Evolutionary conservation across 2,113 vertebrate species (phyloP).

Genomic region (Calcarius ornatus): DNA sequence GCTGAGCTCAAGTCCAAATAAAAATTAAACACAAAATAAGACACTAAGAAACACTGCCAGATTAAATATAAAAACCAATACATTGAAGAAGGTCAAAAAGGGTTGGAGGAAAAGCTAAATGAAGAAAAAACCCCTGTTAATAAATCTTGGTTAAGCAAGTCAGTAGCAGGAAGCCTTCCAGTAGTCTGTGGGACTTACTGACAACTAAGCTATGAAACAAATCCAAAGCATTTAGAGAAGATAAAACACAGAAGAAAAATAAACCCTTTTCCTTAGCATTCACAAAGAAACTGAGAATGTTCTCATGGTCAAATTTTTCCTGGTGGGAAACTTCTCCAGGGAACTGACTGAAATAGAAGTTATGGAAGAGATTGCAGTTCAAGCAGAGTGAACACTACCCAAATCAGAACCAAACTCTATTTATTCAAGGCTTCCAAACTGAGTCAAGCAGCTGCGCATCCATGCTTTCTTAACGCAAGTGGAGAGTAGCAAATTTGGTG

Average conservation of each 20-base stretch:
- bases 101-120: background rate
- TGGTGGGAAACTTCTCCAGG: background rate
- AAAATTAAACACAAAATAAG: background rate
- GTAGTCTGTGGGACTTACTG: background rate
- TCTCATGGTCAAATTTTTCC: background rate
- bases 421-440: background rate
- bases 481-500: background rate
- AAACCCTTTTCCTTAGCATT: background rate
- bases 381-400: background rate
- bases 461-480: background rate
- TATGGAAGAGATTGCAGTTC: background rate
- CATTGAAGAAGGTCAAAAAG: background rate
- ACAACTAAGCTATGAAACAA: background rate
- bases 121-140: background rate
- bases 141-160: background rate
- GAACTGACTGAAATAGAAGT: background rate
- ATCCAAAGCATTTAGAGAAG: background rate
- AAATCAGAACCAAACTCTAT: background rate
- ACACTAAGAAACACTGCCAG: background rate
- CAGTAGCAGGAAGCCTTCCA: background rate
- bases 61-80: background rate
- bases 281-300: background rate
- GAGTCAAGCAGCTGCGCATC: background rate
- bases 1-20: background rate
- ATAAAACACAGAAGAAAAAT: background rate